Evolutionary conservation across 2,113 vertebrate genomes (phyloP), one percentile per base, ranked within the genome.

Genomic region (Epinephelus lanceolatus): DNA sequence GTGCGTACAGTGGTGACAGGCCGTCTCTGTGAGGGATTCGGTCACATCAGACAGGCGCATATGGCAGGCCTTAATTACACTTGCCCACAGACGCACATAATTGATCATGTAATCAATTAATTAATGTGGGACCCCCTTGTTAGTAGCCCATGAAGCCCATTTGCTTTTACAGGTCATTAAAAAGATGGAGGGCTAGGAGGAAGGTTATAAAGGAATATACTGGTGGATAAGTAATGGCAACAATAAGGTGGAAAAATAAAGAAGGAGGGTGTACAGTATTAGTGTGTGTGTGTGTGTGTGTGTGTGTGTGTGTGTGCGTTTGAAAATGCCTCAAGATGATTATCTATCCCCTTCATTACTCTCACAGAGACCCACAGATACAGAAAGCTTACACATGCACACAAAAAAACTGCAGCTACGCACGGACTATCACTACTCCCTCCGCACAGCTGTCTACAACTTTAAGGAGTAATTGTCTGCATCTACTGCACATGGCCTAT

Each of bases 41-140:
- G 81, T 88, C 81, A 81, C 85, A 91, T 83, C 80, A 87, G 65
- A 66, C 71, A 71, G 86, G 65, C 80, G 51, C 88, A 92, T 93
- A 89, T 88, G 90, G 88, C 66, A 33, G 66, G 27, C 76, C 76
- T 87, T 93, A 93, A 95, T 93, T 94, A 92, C 83, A 83, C 67
- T 86, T 83, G 77, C 85, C 87, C 81, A 74, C 81, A 80, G 90
- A 80, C 37, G 56, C 81, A 71, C 69, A 68, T 91, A 93, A 93
- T 94, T 94, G 91, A 94, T 95, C 87, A 92, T 92, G 89, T 92
- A 88, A 94, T 95, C 91, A 90, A 93, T 94, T 90, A 86, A 92
- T 93, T 85, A 88, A 88, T 85, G 80, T 53, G 30, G 42, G 21
- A 63, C 55, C 63, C 72, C 53, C 76, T 81, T 70, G 77, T 93